phyloP scores from a whole-genome alignment of 2,797 vertebrate genomes.

The Prunella strophiata region DNA sequence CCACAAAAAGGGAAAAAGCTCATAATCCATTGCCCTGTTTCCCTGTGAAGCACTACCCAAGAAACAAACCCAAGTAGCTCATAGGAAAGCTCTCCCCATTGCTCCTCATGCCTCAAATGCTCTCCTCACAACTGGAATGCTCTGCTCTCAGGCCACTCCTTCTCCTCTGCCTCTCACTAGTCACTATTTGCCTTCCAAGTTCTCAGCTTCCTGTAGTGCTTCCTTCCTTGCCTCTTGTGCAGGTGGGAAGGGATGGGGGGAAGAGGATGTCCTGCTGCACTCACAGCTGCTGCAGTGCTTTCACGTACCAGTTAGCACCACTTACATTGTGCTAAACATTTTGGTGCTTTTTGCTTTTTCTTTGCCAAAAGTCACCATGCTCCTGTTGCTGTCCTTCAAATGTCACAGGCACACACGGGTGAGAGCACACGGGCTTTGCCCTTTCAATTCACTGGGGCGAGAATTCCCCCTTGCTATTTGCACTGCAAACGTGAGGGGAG shows the following conservation, averaged over 20 bases:
- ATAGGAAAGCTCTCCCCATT: neutral
- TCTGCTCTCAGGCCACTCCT: neutral
- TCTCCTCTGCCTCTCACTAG: neutral
- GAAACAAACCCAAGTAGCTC: neutral
- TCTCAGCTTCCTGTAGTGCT: neutral
- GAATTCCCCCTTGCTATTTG: slow-evolving; percentile 4
- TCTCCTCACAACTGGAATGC: neutral
- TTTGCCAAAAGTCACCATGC: neutral
- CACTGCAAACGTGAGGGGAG: neutral
- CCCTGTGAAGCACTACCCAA: neutral
- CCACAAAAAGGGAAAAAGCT: neutral
- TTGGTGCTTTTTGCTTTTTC: neutral
- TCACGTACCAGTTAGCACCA: neutral
- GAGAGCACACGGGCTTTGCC: neutral
- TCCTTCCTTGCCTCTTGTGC: neutral
- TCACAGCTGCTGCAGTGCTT: neutral
- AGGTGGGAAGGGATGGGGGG: neutral
- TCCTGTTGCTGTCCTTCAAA: slow-evolving; percentile 10
- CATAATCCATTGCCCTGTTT: neutral
- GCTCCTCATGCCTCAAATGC: neutral
- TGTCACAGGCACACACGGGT: accelerated
- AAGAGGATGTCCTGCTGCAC: neutral
- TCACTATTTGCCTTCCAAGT: neutral
- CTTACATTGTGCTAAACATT: neutral
- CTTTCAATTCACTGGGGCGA: neutral